Evolutionary conservation across 2,888 invertebrate species (phyloP), one percentile per base, ranked within the genome.

Genomic region (Calliopum simillimum): DNA sequence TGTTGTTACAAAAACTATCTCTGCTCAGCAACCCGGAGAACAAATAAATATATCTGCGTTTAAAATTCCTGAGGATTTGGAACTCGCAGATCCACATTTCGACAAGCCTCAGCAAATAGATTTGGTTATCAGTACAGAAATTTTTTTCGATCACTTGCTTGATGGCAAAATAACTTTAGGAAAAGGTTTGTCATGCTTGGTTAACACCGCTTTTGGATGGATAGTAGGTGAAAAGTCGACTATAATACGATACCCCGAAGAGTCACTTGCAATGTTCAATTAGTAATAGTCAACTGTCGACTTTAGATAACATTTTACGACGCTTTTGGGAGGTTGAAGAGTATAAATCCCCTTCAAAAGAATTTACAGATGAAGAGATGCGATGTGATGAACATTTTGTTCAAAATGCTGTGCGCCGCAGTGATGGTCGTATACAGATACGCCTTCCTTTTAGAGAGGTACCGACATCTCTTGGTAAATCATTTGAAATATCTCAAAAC

Each of bases 1-100:
- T 66, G 21, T 55, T 12, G 68, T 73, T 2, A 72, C 59, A 2
- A 72, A 69, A 58, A 44, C 69, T 5, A 74, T 73, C 47, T 70
- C 71, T 0, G 16, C 66, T 4, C 25, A 44, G 4, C 71, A 70
- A 59, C 71, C 70, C 3, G 49, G 46, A 4, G 41, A 70, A 47
- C 8, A 46, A 11, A 58, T 72, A 12, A 23, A 70, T 4, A 44
- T 21, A 25, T 16, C 59, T 0, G 33, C 44, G 6, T 69, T 70
- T 70, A 47, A 43, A 3, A 61, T 74, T 53, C 69, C 72, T 25
- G 12, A 51, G 1, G 41, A 41, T 13, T 51, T 72, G 14, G 41
- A 69, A 33, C 12, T 69, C 14, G 67, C 71, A 14, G 70, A 73
- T 56, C 70, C 64, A 4, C 23, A 61, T 2, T 71, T 73, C 56